Percentiles rank a stretch among this genome's conserved stretches.
phyloP scores from a whole-genome alignment of 2,888 invertebrate species.

The Gymnoscelis rufifasciata region DNA sequence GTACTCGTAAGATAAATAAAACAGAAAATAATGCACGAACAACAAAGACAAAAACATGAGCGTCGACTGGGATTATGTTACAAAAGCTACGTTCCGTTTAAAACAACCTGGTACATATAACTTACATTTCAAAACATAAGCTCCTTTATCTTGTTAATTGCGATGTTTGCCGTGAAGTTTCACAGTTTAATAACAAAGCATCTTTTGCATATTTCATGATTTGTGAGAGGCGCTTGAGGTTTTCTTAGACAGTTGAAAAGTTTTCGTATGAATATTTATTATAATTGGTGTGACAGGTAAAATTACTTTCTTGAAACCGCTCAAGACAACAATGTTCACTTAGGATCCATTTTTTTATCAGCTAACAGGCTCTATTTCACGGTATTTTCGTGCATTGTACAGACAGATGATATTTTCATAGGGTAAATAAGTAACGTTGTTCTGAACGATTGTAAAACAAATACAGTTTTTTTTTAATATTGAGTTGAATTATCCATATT shows the following conservation, averaged over 20 bases:
- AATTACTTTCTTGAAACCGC: constrained; percentile 1
- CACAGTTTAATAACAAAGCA: constrained; percentile 57
- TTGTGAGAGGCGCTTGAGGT: constrained; percentile 50
- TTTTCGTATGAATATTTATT: constrained; percentile 48
- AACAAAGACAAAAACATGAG: no score
- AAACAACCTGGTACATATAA: neutral
- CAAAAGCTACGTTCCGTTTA: neutral
- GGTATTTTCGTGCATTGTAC: no score
- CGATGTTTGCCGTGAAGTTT: constrained; percentile 58
- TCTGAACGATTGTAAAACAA: no score
- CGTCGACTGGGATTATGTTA: neutral
- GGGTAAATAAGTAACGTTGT: no score
- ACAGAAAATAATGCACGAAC: no score
- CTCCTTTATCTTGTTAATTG: constrained; percentile 65
- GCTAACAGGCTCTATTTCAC: no score
- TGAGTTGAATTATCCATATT: no score
- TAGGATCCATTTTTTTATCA: no score
- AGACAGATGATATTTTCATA: no score
- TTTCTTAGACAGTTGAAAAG: constrained; percentile 49
- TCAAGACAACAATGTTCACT: neutral
- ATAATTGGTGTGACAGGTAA: constrained; percentile 1
- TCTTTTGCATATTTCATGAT: constrained; percentile 67
- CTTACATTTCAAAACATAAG: constrained; percentile 40
- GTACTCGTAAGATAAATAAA: no score
- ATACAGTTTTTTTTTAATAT: no score